Base-by-base conservation (phyloP, 1,140 invertebrate genomes). In the Littorina saxatilis region DNA sequence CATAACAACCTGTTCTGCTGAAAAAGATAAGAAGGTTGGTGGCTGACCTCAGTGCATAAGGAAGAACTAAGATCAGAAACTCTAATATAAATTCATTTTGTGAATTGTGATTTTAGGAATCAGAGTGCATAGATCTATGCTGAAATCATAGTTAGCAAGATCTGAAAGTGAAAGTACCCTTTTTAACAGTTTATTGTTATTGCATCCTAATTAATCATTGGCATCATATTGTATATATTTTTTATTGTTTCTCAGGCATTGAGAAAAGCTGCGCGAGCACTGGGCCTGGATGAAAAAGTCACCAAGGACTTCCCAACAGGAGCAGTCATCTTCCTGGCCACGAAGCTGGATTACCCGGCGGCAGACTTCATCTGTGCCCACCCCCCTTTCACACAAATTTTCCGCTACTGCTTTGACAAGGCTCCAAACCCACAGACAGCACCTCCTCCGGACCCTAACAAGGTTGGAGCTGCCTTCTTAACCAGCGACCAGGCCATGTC, bases 311-410 rank as follows among this genome's bases (percentile, higher is more conserved):
- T 78, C 75, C 32, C 43, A 37, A 11, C 55, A n/a, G 75, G 75
- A 3, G 75, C 75, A 0, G 75, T 82, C 20, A 58, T 79, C n/a
- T 47, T 82, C 32, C 23, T 52, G 35, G 81, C 66, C 17, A 32
- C 35, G 13, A n/a, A 20, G 1, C 76, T 82, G 39, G 35, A 79
- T 27, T 78, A 39, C 27, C 70, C 39, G 15, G 58, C 61, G 4
- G 40, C 35, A 7, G 79, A 83, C 66, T 83, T 70, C 40, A 76
- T 83, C 55, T 52, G 55, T 37, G 58, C 78, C 15, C 37, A 76
- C 37, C 73, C 52, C 7, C 78, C 82, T 50, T 83, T 76, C 61
- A 58, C 55, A 23, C 73, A 77, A 40, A 72, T 83, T 7, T 83
- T 83, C 66, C 29, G 39, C 0, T 55, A 77, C 72, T 75, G 47